Base-by-base conservation (phyloP, 2,888 invertebrate species). In the Papilio gigon region DNA sequence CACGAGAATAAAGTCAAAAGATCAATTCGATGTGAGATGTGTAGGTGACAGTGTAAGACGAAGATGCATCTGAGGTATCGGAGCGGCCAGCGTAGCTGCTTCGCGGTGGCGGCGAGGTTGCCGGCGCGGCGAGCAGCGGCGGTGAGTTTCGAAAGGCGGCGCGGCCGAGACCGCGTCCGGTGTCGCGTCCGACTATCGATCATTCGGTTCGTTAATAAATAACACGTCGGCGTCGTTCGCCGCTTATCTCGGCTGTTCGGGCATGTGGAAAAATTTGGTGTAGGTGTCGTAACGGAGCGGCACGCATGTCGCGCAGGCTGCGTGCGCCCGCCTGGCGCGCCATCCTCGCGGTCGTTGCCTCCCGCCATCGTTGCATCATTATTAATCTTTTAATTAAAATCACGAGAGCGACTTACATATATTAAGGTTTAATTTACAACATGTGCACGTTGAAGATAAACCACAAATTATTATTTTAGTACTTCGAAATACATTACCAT, bases 181-280 rank as follows among this genome's bases (percentile, higher is more conserved):
- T 86, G 89, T 89, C 90, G 90, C 90, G 90, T 87, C 88, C 89
- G 87, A 86, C 92, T 90, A 92, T 92, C 92, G 90, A 92, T 92
- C 92, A 92, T 91, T 92, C 91, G 90, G 90, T 92, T 92, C 92
- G 92, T 91, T 92, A 90, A 92, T 92, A 91, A 91, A 92, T 90
- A 90, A 90, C 90, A 91, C 89, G 90, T 89, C 83, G 89, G 86
- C 88, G 87, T 90, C 88, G 87, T 80, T 84, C 83, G 85, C 85
- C 82, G 89, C 90, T 91, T 90, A 91, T 91, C 92, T 90, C 77
- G 73, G 85, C 85, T 90, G 90, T 84, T 85, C 90, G 89, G 87
- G 88, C 92, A 91, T 90, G 92, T 90, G 90, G 90, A 91, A 92
- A 89, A 89, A 90, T 90, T 91, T 86, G 90, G 90, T 89, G 91